These are phyloP conservation scores for Archaeoteleia sp. DNA, from an alignment of 2,888 invertebrate species.

Conservation along the genomic window DNA sequence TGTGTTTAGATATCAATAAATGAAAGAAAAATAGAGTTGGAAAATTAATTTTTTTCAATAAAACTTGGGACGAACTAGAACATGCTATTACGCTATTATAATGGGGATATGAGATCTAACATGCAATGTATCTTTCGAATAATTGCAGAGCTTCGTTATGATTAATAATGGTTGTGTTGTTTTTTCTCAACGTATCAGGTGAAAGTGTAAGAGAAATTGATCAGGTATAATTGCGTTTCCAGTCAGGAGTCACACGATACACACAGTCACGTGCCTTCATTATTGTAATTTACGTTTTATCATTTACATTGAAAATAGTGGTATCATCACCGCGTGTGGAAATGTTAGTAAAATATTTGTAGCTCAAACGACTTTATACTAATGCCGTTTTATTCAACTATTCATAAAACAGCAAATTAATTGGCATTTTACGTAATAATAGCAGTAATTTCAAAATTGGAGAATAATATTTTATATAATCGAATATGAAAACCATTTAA, in stretches of 20 bases:
- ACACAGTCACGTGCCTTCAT: slow-evolving; percentile 15
- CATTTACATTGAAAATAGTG: slow-evolving; percentile 29
- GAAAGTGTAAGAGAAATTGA: slow-evolving; percentile 52
- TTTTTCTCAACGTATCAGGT: slow-evolving; percentile 20
- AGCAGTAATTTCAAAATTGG: too few relatives aligned
- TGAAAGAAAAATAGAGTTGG: slow-evolving; percentile 18
- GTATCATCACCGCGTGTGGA: slow-evolving; percentile 7
- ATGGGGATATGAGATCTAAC: neutral
- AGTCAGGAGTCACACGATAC: slow-evolving; percentile 16
- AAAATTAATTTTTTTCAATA: slow-evolving; percentile 17
- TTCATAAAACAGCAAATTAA: neutral
- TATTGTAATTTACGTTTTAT: slow-evolving; percentile 26
- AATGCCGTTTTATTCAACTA: neutral
- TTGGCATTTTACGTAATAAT: too few relatives aligned
- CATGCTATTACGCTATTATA: neutral
- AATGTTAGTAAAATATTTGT: neutral
- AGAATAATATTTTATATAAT: too few relatives aligned
- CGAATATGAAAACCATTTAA: too few relatives aligned
- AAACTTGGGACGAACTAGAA: neutral
- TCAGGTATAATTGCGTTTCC: slow-evolving; percentile 37
- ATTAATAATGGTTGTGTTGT: slow-evolving; percentile 25
- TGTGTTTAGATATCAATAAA: too few relatives aligned
- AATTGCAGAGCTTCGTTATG: slow-evolving; percentile 20
- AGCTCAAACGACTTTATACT: neutral
- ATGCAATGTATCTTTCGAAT: slow-evolving; percentile 9